Conservation (phyloP, 2,888 invertebrate species). For the Hipparchia semele region DNA sequence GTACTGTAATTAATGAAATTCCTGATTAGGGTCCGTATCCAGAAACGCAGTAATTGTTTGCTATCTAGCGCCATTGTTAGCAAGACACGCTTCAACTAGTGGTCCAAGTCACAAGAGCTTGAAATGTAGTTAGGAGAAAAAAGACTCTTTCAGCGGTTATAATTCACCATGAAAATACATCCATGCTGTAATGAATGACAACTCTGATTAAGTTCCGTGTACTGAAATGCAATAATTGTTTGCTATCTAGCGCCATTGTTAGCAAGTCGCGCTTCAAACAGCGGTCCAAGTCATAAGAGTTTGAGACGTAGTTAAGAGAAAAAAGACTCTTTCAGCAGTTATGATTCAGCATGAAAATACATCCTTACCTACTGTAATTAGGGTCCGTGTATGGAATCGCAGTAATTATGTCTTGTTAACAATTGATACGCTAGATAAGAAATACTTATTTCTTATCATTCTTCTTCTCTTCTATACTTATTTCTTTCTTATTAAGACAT, state of each 20-base stretch:
- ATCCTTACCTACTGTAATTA: constrained; percentile 43
- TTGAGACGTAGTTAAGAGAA: background rate
- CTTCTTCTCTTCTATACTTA: too few species aligned
- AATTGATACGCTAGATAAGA: too few species aligned
- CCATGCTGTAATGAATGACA: constrained; percentile 37
- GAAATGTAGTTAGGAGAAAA: too few species aligned
- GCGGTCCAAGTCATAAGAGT: constrained; percentile 10
- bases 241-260: constrained; percentile 62
- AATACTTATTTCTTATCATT: too few species aligned
- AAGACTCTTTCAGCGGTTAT: too few species aligned
- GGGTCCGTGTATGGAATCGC: constrained; percentile 53
- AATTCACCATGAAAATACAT: too few species aligned
- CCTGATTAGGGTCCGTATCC: constrained; percentile 56
- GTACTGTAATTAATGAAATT: constrained; percentile 40
- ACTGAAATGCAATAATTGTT: constrained; percentile 64
- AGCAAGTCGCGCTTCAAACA: constrained; percentile 44
- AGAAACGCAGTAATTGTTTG: constrained; percentile 65
- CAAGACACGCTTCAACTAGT: constrained; percentile 42
- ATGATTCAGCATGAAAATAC: too few species aligned
- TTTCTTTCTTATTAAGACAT: constrained; percentile 56
- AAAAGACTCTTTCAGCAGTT: too few species aligned
- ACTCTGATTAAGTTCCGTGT: constrained; percentile 56
- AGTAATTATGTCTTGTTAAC: constrained; percentile 61
- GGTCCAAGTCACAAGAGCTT: constrained; percentile 10
- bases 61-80: constrained; percentile 60